Base-by-base conservation (phyloP, 2,888 invertebrate genomes). In the Mongoloraphidia duomilia region DNA sequence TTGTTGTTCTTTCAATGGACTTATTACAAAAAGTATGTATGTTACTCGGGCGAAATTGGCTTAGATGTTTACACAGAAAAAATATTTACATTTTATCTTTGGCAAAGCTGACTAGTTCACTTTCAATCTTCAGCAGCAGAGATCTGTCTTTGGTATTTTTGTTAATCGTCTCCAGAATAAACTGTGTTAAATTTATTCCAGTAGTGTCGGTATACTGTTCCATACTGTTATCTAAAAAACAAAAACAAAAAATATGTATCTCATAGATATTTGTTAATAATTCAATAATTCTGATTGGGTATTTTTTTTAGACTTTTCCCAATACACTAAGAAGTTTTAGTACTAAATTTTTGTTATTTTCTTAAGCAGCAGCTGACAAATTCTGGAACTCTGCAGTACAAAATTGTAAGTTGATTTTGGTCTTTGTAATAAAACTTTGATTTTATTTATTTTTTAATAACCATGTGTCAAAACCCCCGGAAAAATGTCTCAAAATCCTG, bases 81-180 rank as follows among this genome's bases (percentile, higher is more conserved):
- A 39, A 39, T 44, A 64, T 75, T 75, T 68, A 89, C 90, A 76
- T 77, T 49, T 77, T 76, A 63, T 94, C 92, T 63, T 83, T 84
- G 57, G 91, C 82, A 56, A 94, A 82, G 47, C 77, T 79, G 59
- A 84, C 79, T 53, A 96, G 72, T 60, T 94, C 92, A 61, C 83
- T 82, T 70, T 96, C 95, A 41, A 95, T 84, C 64, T 84, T 83
- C 50, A 95, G 71, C 58, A 96, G 71, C 50, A 90, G 80, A 57
- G 82, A 77, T 41, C 93, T 76, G 67, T 96, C 95, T 61, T 91
- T 87, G 37, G 82, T 77, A 66, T 88, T 92, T 65, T 90, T 88
- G 67, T 93, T 91, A 47, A 96, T 73, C 0, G 94, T 94, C 55
- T 89, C 88, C 52, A 83, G 82, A 53, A 96, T 86, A 66, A 96